These are phyloP conservation scores for Papilio elwesi DNA, from an alignment of 2,888 invertebrate genomes.

Conservation along the genomic window DNA sequence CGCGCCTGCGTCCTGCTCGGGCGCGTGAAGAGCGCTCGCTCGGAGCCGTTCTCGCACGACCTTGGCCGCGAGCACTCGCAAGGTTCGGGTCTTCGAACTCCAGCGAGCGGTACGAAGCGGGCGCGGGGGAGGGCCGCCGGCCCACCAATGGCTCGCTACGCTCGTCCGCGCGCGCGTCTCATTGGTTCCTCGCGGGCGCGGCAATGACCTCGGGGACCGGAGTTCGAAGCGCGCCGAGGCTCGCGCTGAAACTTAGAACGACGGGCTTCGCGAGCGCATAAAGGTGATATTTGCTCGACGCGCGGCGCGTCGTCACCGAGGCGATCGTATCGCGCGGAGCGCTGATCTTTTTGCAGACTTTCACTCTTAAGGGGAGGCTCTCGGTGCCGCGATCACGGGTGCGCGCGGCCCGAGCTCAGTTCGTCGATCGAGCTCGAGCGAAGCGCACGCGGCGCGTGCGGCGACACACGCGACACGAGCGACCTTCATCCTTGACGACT, in stretches of 20 bases:
- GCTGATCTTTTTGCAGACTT: slow-evolving; percentile 84
- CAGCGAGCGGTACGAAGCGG: slow-evolving; percentile 67
- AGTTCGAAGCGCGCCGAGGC: slow-evolving; percentile 91
- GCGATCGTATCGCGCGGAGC: slow-evolving; percentile 81
- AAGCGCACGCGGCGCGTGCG: slow-evolving; percentile 79
- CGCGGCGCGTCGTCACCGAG: slow-evolving; percentile 63
- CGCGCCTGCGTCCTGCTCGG: slow-evolving; percentile 72
- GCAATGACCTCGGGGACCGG: slow-evolving; percentile 93
- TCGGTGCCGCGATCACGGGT: slow-evolving; percentile 71
- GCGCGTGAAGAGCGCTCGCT: slow-evolving; percentile 67
- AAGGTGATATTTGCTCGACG: slow-evolving; percentile 80
- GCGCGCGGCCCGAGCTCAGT: slow-evolving; percentile 78
- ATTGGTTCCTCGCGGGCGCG: slow-evolving; percentile 85
- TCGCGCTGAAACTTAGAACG: slow-evolving; percentile 81
- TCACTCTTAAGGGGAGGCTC: slow-evolving; percentile 82
- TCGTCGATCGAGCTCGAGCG: slow-evolving; percentile 84
- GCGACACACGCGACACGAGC: slow-evolving; percentile 61
- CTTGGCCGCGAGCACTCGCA: slow-evolving; percentile 94
- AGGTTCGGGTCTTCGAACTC: slow-evolving; percentile 93
- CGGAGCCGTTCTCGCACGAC: slow-evolving; percentile 84
- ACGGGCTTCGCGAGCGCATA: slow-evolving; percentile 79
- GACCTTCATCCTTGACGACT: slow-evolving; percentile 80
- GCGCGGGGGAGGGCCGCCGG: slow-evolving; percentile 71
- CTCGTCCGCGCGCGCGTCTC: slow-evolving; percentile 75
- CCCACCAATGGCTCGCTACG: slow-evolving; percentile 78